Evolutionary conservation across 2,888 invertebrate genomes (phyloP), one percentile per base, ranked within the genome.

Genomic region (Orchestes rusci): DNA sequence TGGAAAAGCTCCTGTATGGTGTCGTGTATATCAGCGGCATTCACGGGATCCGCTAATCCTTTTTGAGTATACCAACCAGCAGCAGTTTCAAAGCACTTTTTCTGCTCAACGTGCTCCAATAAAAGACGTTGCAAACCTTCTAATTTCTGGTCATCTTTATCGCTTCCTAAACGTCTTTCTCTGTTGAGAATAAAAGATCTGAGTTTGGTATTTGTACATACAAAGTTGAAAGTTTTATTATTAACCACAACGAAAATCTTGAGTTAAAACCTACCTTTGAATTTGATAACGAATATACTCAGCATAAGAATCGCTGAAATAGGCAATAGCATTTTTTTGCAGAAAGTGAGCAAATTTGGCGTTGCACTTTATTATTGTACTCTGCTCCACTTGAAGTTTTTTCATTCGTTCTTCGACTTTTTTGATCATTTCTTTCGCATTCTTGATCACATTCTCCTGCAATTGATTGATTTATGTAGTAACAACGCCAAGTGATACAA

Each of bases 341-440:
- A 66, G 50, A 49, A 65, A 66, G 54, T 62, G 57, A 0, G 65
- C 62, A 52, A 65, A 66, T 38, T 57, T 59, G 2, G 65, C 65
- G 35, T 61, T 59, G 16, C 52, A 48, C 40, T 56, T 51, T 1
- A 59, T 50, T 38, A 66, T 61, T 3, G 43, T 44, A 3, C 54
- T 39, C 13, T 57, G 56, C 42, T 66, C 66, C n/a, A 41, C 32
- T 27, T 64, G 57, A 2, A 60, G 32, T 48, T 58, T 55, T 4
- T 17, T 40, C 33, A 55, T 55, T 36, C 52, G 51, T 7, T 23
- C 12, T 36, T 53, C 47, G 4, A 63, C 55, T 37, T 57, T 51
- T 7, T 40, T 12, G 3, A 64, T 56, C 2, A 61, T 19, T 38
- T 51, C 47, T 43, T 50, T 27, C n/a, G 50, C 53, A 33, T 56